phyloP scores from a whole-genome alignment of 2,797 vertebrate genomes.

The Trachops cirrhosus region DNA sequence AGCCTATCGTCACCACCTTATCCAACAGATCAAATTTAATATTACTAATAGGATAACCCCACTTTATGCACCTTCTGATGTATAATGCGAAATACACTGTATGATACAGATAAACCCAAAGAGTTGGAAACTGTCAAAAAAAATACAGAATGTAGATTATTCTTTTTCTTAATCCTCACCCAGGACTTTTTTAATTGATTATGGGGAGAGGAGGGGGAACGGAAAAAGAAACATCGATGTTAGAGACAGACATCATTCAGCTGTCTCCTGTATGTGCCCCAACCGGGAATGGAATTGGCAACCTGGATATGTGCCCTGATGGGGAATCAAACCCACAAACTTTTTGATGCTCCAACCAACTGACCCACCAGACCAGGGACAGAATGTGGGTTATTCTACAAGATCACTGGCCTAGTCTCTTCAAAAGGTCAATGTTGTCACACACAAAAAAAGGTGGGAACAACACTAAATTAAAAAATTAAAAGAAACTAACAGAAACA shows the following conservation, averaged over 20 bases:
- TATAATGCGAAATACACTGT: not conserved
- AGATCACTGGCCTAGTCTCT: not conserved
- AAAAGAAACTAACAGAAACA: not conserved
- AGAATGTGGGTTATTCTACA: not conserved
- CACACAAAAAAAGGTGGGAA: not conserved
- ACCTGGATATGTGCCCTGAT: too few relatives aligned
- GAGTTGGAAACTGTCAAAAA: not conserved
- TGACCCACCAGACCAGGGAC: not conserved
- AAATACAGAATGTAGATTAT: not conserved
- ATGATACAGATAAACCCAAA: slow-evolving; percentile 9
- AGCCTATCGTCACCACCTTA: not conserved
- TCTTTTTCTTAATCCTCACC: not conserved
- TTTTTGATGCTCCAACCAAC: not conserved
- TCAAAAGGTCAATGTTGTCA: not conserved
- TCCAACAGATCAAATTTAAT: slow-evolving; percentile 10
- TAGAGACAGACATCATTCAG: not conserved
- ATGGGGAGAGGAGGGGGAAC: not conserved
- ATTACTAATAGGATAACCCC: not conserved
- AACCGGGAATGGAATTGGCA: too few relatives aligned
- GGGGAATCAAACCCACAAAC: not conserved
- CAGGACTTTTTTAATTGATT: too few relatives aligned
- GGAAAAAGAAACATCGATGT: not conserved
- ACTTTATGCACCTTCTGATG: not conserved
- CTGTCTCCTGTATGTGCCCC: not conserved
- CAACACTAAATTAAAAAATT: slow-evolving; percentile 18